Evolutionary conservation across 1,140 invertebrate genomes (phyloP).

Genomic region (Aphis craccivora): DNA sequence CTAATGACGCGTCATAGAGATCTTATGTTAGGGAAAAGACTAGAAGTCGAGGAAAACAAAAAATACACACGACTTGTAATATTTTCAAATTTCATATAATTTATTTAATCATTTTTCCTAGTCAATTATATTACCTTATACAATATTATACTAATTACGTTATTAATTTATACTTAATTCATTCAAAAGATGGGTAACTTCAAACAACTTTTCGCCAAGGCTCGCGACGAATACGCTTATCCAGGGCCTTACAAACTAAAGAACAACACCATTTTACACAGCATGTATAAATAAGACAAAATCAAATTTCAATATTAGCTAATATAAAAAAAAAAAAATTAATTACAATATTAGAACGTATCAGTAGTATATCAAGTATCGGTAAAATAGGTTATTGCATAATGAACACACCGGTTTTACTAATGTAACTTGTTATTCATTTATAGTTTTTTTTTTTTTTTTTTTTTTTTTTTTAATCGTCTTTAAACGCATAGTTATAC

Average conservation of each 20-base stretch:
- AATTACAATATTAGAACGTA: slow-evolving; percentile 26
- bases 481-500: slow-evolving; percentile 14
- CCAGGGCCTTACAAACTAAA: background rate
- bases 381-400: slow-evolving; percentile 45
- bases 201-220: background rate
- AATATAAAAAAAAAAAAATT: background rate
- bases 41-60: background rate
- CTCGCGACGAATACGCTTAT: too few species aligned
- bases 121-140: slow-evolving; percentile 32
- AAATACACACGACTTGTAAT: background rate
- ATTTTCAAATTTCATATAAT: slow-evolving; percentile 45
- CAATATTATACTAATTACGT: slow-evolving; percentile 33
- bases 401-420: slow-evolving; percentile 53
- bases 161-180: slow-evolving; percentile 13
- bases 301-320: slow-evolving; percentile 1
- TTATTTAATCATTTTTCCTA: slow-evolving; percentile 47
- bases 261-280: slow-evolving; percentile 18
- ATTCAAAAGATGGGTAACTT: slow-evolving; percentile 48
- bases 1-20: too few species aligned
- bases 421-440: slow-evolving; percentile 46
- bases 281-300: background rate
- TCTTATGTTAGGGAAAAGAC: background rate
- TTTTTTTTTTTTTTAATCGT: background rate
- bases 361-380: background rate
- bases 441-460: background rate